These are phyloP conservation scores for Cyclura pinguis DNA, from an alignment of 2,797 vertebrate species.

Conservation along the genomic window DNA sequence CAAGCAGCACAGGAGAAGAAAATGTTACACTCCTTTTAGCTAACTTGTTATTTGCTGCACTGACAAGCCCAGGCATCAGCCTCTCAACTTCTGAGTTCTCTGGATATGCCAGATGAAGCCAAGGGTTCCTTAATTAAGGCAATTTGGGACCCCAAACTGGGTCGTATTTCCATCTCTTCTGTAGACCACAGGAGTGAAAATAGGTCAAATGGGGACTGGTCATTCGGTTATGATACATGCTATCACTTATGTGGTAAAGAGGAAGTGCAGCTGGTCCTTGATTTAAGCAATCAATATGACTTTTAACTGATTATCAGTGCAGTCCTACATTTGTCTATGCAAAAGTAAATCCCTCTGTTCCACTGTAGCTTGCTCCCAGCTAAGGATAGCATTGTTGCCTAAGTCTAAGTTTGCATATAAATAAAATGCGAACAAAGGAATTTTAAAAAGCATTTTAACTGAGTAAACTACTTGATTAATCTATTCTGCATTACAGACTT, in stretches of 20 bases:
- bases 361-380: neutral
- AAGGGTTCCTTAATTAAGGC: neutral
- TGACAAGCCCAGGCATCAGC: neutral
- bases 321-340: neutral
- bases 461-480: neutral
- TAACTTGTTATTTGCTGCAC: neutral
- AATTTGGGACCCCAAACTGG: neutral
- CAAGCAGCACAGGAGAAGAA: neutral
- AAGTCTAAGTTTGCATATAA: neutral
- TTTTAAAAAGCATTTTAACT: neutral
- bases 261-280: neutral
- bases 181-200: neutral
- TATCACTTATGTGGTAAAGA: neutral
- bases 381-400: neutral
- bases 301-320: neutral
- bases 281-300: neutral
- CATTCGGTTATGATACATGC: neutral
- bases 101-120: neutral
- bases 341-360: neutral
- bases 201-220: neutral
- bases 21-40: neutral
- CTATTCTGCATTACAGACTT: neutral
- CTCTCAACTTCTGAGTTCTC: neutral
- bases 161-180: neutral
- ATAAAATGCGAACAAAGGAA: neutral